phyloP scores from a whole-genome alignment of 2,888 invertebrate species.

The Sycophila texana region DNA sequence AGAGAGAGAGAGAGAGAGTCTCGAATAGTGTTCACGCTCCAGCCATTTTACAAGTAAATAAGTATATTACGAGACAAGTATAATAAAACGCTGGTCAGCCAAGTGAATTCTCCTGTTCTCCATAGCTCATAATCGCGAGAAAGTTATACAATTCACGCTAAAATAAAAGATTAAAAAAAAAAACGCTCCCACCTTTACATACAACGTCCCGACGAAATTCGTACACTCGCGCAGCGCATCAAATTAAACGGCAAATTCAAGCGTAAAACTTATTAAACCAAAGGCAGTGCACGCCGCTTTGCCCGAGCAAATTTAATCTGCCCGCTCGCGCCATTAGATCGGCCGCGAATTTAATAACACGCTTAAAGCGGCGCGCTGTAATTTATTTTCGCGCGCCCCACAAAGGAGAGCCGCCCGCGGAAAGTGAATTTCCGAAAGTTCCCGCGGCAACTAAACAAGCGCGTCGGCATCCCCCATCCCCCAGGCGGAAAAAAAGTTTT shows the following conservation, averaged over 20 bases:
- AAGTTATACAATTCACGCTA: no score
- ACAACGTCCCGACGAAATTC: no score
- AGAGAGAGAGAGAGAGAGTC: neutral
- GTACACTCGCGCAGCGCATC: no score
- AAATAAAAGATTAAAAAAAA: no score
- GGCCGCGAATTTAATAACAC: neutral
- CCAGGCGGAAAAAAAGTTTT: conserved; percentile 6
- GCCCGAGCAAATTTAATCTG: no score
- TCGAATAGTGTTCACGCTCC: conserved; percentile 31
- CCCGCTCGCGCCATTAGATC: neutral
- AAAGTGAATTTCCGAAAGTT: conserved; percentile 13
- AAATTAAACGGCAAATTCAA: no score
- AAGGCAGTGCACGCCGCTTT: no score
- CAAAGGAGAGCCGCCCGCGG: neutral
- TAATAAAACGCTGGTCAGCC: no score
- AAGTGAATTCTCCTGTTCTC: no score
- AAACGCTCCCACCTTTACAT: no score
- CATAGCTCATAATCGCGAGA: no score
- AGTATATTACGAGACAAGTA: neutral
- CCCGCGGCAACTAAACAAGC: conserved; percentile 1
- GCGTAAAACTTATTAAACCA: no score
- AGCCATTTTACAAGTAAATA: conserved; percentile 14
- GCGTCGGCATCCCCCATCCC: neutral
- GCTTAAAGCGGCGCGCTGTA: neutral
- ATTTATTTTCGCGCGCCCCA: conserved; percentile 8